Conservation (phyloP, 2,888 invertebrate genomes). For the Dasysyrphus albostriatus region DNA sequence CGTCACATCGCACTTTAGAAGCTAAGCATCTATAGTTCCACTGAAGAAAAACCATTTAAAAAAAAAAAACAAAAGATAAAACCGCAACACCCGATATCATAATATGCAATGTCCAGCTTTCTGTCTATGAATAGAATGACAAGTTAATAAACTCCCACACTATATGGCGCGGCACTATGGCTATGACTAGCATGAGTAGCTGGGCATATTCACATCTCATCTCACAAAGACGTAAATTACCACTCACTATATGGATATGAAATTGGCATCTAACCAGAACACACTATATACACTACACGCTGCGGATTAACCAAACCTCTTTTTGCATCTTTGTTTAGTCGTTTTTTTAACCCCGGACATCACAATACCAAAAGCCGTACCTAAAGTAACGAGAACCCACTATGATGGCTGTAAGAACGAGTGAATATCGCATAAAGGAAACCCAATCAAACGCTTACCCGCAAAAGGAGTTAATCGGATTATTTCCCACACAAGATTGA, state of each 20-base stretch:
- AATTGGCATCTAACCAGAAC: conserved; percentile 72
- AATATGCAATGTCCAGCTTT: conserved; percentile 45
- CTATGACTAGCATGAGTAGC: conserved; percentile 6
- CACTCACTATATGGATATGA: conserved; percentile 74
- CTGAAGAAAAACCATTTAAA: conserved; percentile 29
- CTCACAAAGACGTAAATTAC: conserved; percentile 74
- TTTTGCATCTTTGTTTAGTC: conserved; percentile 21
- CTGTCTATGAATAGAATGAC: conserved; percentile 60
- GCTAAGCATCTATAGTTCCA: neutral
- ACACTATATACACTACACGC: conserved; percentile 4
- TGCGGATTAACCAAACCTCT: conserved; percentile 63
- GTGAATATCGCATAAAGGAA: conserved; percentile 59
- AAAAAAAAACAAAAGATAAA: conserved; percentile 17
- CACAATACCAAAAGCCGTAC: conserved; percentile 65
- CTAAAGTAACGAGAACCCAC: conserved; percentile 31
- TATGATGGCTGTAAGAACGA: conserved; percentile 24
- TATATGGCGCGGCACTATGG: neutral
- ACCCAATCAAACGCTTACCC: conserved; percentile 75
- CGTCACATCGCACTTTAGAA: neutral
- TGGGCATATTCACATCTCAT: conserved; percentile 62
- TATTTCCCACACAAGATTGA: conserved; percentile 76
- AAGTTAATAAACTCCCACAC: conserved; percentile 75
- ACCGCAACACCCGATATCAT: conserved; percentile 9
- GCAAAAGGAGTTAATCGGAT: conserved; percentile 76
- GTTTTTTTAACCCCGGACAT: conserved; percentile 12